Evolutionary conservation across 2,113 vertebrate genomes (phyloP).

Genomic region (Phalacrocorax pelagicus): DNA sequence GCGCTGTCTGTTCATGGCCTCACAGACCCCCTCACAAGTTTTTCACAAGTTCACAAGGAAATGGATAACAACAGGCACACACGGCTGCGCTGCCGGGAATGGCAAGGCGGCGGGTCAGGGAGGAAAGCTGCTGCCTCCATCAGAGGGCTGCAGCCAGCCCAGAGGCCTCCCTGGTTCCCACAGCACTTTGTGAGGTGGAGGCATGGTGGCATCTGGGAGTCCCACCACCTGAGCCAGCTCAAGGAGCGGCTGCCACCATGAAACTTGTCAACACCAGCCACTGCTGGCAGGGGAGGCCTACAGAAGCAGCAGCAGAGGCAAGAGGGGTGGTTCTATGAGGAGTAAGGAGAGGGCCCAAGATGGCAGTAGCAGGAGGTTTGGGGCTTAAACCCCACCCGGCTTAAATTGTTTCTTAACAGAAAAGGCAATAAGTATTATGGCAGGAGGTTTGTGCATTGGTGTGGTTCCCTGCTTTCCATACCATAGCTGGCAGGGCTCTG

Average conservation of each 20-base stretch:
- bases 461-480: not conserved
- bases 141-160: not conserved
- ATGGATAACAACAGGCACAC: accelerated
- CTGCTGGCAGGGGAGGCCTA: accelerated
- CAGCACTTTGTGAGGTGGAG: not conserved
- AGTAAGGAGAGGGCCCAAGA: accelerated
- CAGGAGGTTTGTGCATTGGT: not conserved
- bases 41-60: not conserved
- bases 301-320: accelerated
- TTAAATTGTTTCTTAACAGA: not conserved
- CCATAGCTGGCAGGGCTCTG: accelerated
- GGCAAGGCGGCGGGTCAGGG: accelerated
- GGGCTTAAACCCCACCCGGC: not conserved
- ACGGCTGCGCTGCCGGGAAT: accelerated
- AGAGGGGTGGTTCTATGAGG: accelerated
- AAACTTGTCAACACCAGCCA: accelerated
- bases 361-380: too few relatives aligned
- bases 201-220: too few relatives aligned
- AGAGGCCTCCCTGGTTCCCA: not conserved
- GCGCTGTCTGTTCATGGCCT: accelerated
- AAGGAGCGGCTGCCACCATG: not conserved
- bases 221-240: not conserved
- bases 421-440: not conserved
- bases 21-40: not conserved
- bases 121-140: not conserved